Percentiles rank a stretch among this genome's conserved stretches.
These are phyloP conservation scores for Rhipidura dahli DNA, from an alignment of 2,113 vertebrate genomes.

Conservation along the genomic window DNA sequence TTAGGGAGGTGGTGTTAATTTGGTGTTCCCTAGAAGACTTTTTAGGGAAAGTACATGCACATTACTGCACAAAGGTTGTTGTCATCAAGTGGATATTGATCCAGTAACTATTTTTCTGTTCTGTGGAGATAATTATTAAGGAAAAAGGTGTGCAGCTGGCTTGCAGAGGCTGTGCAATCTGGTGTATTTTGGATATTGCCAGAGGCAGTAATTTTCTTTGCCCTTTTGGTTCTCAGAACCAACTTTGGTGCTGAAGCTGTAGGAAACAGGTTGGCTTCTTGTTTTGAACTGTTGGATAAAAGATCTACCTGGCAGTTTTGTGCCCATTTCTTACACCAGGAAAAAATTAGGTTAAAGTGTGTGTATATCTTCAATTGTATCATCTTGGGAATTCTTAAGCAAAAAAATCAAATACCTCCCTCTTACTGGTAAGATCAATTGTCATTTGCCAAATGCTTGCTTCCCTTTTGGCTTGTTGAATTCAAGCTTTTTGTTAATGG, in stretches of 20 bases:
- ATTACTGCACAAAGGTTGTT: fast-evolving
- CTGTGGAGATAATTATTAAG: neutral
- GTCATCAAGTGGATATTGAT: neutral
- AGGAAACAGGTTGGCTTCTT: neutral
- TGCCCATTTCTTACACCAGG: neutral
- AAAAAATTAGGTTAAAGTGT: neutral
- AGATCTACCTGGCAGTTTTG: neutral
- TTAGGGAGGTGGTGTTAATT: neutral
- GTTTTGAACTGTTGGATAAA: neutral
- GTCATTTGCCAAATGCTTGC: neutral
- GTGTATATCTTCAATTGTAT: neutral
- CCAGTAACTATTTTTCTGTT: neutral
- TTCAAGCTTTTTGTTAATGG: neutral
- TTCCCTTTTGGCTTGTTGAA: neutral
- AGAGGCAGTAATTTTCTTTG: neutral
- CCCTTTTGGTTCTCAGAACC: neutral
- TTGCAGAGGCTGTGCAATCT: fast-evolving
- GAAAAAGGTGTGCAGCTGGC: neutral
- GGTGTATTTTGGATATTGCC: neutral
- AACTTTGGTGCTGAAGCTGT: neutral
- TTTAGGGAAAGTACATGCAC: neutral
- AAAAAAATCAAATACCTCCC: neutral
- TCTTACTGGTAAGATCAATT: neutral
- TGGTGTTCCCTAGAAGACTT: neutral
- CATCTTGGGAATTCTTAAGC: neutral